phyloP scores from a whole-genome alignment of 2,113 vertebrate genomes.

The Noctilio leporinus region DNA sequence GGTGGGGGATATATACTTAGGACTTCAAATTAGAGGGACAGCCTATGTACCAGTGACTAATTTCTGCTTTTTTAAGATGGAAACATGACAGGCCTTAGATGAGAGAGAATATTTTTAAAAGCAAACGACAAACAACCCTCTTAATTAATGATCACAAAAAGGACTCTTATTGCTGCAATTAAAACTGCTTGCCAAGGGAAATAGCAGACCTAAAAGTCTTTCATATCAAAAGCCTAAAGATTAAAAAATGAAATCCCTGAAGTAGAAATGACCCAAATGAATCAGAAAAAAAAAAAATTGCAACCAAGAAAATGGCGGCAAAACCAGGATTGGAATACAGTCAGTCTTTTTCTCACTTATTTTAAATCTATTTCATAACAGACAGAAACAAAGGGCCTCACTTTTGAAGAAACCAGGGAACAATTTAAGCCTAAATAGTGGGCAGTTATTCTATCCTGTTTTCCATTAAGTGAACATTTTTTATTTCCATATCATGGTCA shows the following conservation, averaged over 20 bases:
- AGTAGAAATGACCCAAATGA: background rate
- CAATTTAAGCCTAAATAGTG: background rate
- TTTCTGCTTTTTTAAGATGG: background rate
- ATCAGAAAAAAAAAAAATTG: background rate
- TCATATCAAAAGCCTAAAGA: conserved; percentile 32
- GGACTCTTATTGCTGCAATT: conserved; percentile 22
- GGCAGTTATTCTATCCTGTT: background rate
- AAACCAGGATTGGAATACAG: background rate
- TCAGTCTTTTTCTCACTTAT: background rate
- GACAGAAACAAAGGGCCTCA: background rate
- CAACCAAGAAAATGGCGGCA: background rate
- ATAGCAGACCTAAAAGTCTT: background rate
- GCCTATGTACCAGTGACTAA: background rate
- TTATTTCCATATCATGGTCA: background rate
- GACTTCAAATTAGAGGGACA: background rate
- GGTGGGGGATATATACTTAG: background rate
- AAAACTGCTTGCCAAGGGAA: conserved; percentile 18
- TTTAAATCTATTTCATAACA: background rate
- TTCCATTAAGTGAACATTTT: background rate
- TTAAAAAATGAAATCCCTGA: conserved; percentile 5
- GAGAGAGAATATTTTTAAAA: conserved; percentile 46
- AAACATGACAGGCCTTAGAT: conserved; percentile 1
- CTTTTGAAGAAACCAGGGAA: background rate
- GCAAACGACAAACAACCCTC: conserved; percentile 35
- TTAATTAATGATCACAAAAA: conserved; percentile 36